Evolutionary conservation across 2,888 invertebrate species (phyloP), one percentile per base, ranked within the genome.

Genomic region (Papilio protenor): DNA sequence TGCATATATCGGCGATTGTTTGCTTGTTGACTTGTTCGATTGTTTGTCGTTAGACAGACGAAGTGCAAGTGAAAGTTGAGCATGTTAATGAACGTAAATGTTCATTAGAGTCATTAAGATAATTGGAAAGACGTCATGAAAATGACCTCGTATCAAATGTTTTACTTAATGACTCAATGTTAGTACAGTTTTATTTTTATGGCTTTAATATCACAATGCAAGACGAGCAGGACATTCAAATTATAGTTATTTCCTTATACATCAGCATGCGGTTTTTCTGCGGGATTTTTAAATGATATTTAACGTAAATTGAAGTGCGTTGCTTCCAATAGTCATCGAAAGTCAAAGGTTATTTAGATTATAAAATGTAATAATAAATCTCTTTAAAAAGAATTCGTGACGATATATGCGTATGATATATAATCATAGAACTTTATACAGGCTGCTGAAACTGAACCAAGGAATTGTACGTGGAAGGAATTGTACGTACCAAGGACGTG

Each of bases 111-210:
- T 40, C 76, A 73, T 76, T 76, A 76, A 78, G 78, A 76, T 78
- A 76, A 79, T 76, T 69, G 21, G 16, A 79, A 79, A 76, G 66
- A 76, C 78, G 73, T 79, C 78, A 75, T 52, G 33, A 33, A 61
- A 27, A 40, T 61, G 69, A 69, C 52, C 52, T 55, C 33, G 72
- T 72, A 72, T 72, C 52, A 72, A 72, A 72, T 72, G 72, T 40
- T 55, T 55, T 72, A n/a, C 52, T 72, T 55, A 72, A 72, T 72
- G 33, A 72, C 55, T 52, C 61, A 49, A 45, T 69, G 66, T 69
- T 45, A 69, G 12, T 3, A 45, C 21, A 1, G 40, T 66, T 69
- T 69, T 21, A 45, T 69, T 73, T 59, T 61, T 61, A 45, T 73
- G 40, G 11, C 18, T 18, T 57, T 64, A 40, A 40, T 40, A 66